These are phyloP conservation scores for Pontoporia blainvillei DNA, from an alignment of 2,113 vertebrate species.

Conservation along the genomic window DNA sequence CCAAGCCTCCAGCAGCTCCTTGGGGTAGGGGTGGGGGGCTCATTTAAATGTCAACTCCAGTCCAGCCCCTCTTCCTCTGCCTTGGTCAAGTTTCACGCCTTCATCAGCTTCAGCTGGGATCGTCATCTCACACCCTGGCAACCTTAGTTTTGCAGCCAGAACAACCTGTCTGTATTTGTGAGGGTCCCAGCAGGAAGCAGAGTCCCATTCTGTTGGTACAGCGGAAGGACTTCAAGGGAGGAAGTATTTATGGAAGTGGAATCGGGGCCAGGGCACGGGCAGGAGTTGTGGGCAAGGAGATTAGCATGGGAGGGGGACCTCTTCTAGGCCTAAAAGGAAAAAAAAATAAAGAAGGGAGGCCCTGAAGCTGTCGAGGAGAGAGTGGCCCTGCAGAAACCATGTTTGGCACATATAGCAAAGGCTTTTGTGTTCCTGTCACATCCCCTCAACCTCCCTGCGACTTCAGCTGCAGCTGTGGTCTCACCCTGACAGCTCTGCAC, in stretches of 20 bases:
- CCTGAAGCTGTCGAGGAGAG: background rate
- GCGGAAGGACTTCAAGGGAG: background rate
- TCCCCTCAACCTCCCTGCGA: background rate
- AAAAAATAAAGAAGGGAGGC: no score
- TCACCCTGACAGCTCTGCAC: background rate
- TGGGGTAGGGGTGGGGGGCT: background rate
- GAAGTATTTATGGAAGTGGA: background rate
- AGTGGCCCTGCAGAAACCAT: background rate
- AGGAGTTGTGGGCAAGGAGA: background rate
- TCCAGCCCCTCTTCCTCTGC: background rate
- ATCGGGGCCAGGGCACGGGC: background rate
- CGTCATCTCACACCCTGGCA: background rate
- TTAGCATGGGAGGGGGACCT: background rate
- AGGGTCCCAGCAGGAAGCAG: background rate
- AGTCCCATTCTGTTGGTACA: background rate
- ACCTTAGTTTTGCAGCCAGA: background rate
- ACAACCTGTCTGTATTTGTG: background rate
- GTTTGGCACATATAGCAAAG: fast-evolving
- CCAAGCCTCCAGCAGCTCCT: background rate
- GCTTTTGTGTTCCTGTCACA: background rate
- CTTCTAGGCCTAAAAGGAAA: background rate
- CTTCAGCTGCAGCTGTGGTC: background rate
- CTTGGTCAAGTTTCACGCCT: background rate
- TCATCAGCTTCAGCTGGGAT: background rate
- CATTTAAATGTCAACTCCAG: background rate